Percentiles rank a stretch among this genome's conserved stretches.
phyloP scores from a whole-genome alignment of 2,888 invertebrate genomes.

The Amphimallon solstitiale region DNA sequence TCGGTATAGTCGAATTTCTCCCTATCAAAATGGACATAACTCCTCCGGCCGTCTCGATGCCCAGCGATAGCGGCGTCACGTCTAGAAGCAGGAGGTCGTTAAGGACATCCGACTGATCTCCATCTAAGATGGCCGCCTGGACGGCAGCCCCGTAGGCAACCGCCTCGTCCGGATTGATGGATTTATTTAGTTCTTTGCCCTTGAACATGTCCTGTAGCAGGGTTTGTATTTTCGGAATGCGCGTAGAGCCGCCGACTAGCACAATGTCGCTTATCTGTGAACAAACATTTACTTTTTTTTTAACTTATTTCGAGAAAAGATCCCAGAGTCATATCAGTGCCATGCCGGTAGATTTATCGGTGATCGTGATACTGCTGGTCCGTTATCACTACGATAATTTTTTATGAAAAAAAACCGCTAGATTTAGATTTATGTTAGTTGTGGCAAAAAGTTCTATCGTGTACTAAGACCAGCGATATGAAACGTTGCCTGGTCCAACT shows the following conservation, averaged over 20 bases:
- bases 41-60: conserved; percentile 78
- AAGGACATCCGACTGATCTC: conserved; percentile 67
- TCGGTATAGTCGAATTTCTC: conserved; percentile 74
- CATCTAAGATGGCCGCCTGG: conserved; percentile 71
- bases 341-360: background rate
- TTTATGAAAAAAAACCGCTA: too few relatives aligned
- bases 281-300: conserved; percentile 26
- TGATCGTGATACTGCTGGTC: too few relatives aligned
- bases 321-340: background rate
- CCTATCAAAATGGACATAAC: conserved; percentile 76
- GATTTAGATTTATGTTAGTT: too few relatives aligned
- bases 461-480: too few relatives aligned
- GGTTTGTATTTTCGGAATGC: conserved; percentile 75
- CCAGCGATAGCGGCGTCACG: conserved; percentile 73
- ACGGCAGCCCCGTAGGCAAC: conserved; percentile 76
- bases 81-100: conserved; percentile 74
- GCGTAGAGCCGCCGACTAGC: conserved; percentile 74
- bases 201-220: conserved; percentile 67
- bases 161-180: conserved; percentile 79
- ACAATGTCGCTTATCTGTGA: conserved; percentile 67
- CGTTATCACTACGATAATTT: too few relatives aligned
- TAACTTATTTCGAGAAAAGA: background rate
- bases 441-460: too few relatives aligned
- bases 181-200: conserved; percentile 73
- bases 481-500: too few relatives aligned